Evolutionary conservation across 2,888 invertebrate genomes (phyloP), one percentile per base, ranked within the genome.

Genomic region (Conistra vaccinii): DNA sequence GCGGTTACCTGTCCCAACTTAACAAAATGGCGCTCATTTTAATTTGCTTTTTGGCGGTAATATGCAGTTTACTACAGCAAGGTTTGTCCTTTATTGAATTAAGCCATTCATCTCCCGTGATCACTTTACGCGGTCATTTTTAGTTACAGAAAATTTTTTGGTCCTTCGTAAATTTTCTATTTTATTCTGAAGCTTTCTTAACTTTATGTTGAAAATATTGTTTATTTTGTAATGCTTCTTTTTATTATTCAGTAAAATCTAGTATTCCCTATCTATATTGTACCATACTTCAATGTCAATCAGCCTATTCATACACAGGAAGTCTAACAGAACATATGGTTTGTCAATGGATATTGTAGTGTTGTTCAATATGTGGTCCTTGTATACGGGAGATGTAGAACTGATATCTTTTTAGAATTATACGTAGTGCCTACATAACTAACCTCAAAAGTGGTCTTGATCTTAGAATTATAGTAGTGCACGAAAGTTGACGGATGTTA

Each of bases 51-150:
- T 91, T 96, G 93, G 95, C 93, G 92, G 94, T 94, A 85, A 84
- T 94, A 80, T 94, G 95, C 94, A 94, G 95, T 93, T 93, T 96
- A 85, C 91, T 96, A 67, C 95, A 96, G 75, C 93, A 95, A 96
- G 96, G 96, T 96, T 92, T 88, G 95, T 94, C 86, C 67, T 83
- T 85, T 85, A 87, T 85, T 83, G 14, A 84, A 66, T 79, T 79
- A 82, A 73, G 57, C 45, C 66, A 69, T 12, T 12, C 20, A 29
- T 61, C 45, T 20, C 9, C n/a, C 32, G 32, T 73, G 26, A 32
- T 70, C 55, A 67, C 32, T 12, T 62, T 35, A n/a, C 55, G 26
- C 57, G 39, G 14, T 51, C 42, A 65, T 61, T 82, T 81, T 67
- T 12, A 32, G 2, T 62, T 2, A 2, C 42, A n/a, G n/a, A 26